Conservation (phyloP, 1,140 invertebrate genomes). For the Drosophila pruinosa region DNA sequence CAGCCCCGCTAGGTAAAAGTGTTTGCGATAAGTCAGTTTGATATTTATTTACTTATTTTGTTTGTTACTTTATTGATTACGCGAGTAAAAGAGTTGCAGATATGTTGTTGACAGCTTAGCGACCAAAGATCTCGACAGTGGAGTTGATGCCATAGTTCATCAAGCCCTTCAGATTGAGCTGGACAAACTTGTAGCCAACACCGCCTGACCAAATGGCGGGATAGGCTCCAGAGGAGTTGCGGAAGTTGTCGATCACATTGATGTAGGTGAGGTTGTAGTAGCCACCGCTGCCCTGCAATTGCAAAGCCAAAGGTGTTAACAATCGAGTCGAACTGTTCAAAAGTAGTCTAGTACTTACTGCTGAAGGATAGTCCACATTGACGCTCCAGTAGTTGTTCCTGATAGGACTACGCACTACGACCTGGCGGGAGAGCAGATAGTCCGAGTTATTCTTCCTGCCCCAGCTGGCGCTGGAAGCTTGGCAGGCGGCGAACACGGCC, state of each 20-base stretch:
- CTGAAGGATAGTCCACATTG: conserved; percentile 55
- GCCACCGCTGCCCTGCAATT: conserved; percentile 44
- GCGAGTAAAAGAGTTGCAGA: not conserved
- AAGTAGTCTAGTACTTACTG: conserved; percentile 48
- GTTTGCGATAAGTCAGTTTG: not conserved
- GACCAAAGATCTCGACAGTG: conserved; percentile 70
- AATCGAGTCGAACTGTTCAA: not conserved
- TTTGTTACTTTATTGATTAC: not conserved
- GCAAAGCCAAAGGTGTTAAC: not conserved
- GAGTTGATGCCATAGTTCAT: conserved; percentile 61
- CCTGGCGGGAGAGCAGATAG: conserved; percentile 50
- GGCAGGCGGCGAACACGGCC: conserved; percentile 53
- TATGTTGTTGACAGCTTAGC: conserved; percentile 18
- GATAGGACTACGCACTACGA: conserved; percentile 47
- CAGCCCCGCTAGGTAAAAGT: not conserved
- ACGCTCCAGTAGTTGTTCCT: conserved; percentile 65
- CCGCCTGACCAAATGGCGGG: conserved; percentile 61
- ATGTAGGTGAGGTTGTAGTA: conserved; percentile 51
- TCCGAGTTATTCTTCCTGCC: conserved; percentile 44
- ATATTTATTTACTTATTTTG: conserved; percentile 1
- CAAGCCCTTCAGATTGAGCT: conserved; percentile 53
- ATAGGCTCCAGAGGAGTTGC: conserved; percentile 61
- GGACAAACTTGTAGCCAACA: conserved; percentile 37
- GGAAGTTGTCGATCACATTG: conserved; percentile 69
- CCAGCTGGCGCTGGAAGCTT: conserved; percentile 61